Base-by-base conservation (phyloP, 92 coral and sea anemone species). In the Zoanthus solanderi region DNA sequence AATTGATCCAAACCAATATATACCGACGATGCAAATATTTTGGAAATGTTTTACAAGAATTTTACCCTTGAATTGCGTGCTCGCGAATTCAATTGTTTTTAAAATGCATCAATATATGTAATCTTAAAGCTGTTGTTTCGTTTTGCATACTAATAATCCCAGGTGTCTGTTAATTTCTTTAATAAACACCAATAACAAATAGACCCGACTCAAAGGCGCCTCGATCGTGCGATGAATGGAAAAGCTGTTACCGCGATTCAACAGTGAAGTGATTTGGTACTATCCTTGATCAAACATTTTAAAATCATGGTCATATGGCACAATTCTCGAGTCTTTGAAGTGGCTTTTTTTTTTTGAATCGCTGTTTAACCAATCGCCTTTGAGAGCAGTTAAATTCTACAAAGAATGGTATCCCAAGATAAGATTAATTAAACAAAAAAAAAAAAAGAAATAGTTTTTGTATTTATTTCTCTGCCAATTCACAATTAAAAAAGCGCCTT, bases 161-260 rank as follows among this genome's bases (percentile, higher is more conserved):
- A 60, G 75, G 17, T 81, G 87, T 78, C 90, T 85, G 90, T 90
- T 84, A 84, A 85, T 68, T 81, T 84, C 94, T 89, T 94, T 92
- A 92, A 83, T 76, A 91, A 84, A 91, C 87, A 87, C 92, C 79
- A 91, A 84, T 71, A 76, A 52, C 77, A 89, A 89, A 85, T 72
- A 73, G 34, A 68, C 80, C 89, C 75, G 98, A 66, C 98, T 76
- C 16, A 16, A 14, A 74, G 98, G 98, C 98, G 98, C 98, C 98
- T 74, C 50, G 13, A 32, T 86, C 75, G 87, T 88, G 83, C 63
- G 78, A 79, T 78, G 87, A 88, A 88, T 84, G 90, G 87, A 84
- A 80, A 85, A 81, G 78, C 65, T 81, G 66, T 28, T 81, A 61
- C 45, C 85, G 85, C 44, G 65, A 52, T 66, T 58, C 75, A 81